Evolutionary conservation across 2,113 vertebrate species (phyloP), one percentile per base, ranked within the genome.

Genomic region (Thamnaconus septentrionalis): DNA sequence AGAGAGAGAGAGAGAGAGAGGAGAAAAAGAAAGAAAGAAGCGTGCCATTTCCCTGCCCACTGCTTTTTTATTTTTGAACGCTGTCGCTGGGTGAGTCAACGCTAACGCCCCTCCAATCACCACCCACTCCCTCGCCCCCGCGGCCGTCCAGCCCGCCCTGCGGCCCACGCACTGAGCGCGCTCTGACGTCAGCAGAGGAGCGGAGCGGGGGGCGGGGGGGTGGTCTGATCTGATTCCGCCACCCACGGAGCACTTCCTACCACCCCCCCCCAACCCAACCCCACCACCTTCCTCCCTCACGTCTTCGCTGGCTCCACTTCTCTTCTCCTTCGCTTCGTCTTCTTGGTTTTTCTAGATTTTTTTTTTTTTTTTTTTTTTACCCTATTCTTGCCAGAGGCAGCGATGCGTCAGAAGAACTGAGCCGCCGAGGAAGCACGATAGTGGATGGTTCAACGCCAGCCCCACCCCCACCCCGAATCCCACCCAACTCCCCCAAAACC

Each of bases 31-130:
- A 50, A 80, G 87, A 90, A 88, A 91, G 86, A 70, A 79, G 81
- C 86, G 84, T 90, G 89, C 90, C 89, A 88, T 90, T 90, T 90
- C 79, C 58, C 89, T 87, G 85, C 91, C 92, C 89, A 92, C 92
- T 31, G 18, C 68, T 72, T 50, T 91, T 89, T 92, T 92, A 92
- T 91, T 92, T 92, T 90, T 88, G 86, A 67, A 84, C 87, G 79
- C 87, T 78, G 89, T 90, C 87, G 87, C 89, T 91, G 81, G 88
- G 88, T 92, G 92, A 93, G 90, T 92, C 91, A 93, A 89, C 90
- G 89, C 87, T 31, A 90, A 91, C 91, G 85, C 91, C 91, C 91
- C 89, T 91, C 90, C 90, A 91, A 91, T 91, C 91, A 89, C 90
- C 82, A 85, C 92, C 92, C 86, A 93, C 93, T 87, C 88, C 66